These are phyloP conservation scores for Lycophotia porphyrea DNA, from an alignment of 2,888 invertebrate species.

Conservation along the genomic window DNA sequence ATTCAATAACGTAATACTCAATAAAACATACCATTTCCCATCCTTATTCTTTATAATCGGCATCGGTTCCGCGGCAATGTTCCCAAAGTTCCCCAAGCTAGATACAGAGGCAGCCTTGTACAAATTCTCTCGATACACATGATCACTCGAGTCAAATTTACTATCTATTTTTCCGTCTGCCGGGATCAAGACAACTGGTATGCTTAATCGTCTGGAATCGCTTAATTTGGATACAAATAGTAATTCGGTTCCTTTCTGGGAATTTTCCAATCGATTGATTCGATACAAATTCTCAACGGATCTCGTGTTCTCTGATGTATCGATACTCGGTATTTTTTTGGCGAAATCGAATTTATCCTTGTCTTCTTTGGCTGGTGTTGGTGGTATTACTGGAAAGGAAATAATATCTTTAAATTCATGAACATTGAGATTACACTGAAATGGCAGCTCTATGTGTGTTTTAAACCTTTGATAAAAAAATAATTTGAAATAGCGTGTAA, in stretches of 20 bases:
- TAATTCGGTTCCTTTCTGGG: slow-evolving; percentile 77
- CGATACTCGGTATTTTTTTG: slow-evolving; percentile 69
- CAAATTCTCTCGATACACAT: slow-evolving; percentile 85
- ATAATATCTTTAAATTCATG: neutral
- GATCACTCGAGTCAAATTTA: slow-evolving; percentile 86
- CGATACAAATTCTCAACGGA: slow-evolving; percentile 84
- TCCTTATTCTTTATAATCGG: slow-evolving; percentile 88
- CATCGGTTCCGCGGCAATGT: slow-evolving; percentile 85
- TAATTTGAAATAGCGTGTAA: slow-evolving; percentile 11
- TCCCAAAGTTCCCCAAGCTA: slow-evolving; percentile 86
- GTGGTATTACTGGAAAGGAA: slow-evolving; percentile 84
- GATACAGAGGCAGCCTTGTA: slow-evolving; percentile 87
- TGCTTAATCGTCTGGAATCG: slow-evolving; percentile 83
- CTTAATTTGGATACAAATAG: slow-evolving; percentile 82
- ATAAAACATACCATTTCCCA: slow-evolving; percentile 84
- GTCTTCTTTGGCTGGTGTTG: slow-evolving; percentile 83
- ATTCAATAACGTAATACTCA: slow-evolving; percentile 3
- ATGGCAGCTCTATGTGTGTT: no score
- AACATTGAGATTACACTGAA: neutral
- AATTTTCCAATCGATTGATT: slow-evolving; percentile 72
- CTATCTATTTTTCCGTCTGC: slow-evolving; percentile 77
- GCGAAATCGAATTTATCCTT: slow-evolving; percentile 80
- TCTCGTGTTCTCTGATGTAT: slow-evolving; percentile 73
- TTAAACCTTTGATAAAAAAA: neutral
- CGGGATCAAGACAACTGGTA: slow-evolving; percentile 85